Percentiles rank a stretch among this genome's conserved stretches.
Evolutionary conservation across 2,888 invertebrate genomes (phyloP).

Genomic region (Stenurella melanura): DNA sequence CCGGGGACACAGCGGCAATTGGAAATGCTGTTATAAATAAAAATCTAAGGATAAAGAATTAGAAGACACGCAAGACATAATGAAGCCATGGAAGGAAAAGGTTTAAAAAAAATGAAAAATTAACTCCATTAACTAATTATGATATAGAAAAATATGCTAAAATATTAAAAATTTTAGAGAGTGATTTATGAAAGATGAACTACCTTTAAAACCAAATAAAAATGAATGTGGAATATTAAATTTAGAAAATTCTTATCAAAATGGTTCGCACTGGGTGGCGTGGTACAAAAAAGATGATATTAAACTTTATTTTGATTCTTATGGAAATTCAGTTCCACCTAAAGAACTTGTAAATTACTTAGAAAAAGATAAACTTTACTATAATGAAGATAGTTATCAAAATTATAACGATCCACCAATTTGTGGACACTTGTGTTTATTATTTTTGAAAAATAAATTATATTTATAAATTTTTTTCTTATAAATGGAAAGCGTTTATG

Average conservation of each 20-base stretch:
- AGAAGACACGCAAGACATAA: neutral
- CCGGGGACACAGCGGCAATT: neutral
- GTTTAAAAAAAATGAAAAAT: neutral
- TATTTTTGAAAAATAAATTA: too few species aligned
- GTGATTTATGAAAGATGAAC: too few species aligned
- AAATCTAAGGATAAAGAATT: too few species aligned
- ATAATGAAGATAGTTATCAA: too few species aligned
- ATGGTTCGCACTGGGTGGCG: constrained; percentile 39
- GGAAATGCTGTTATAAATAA: neutral
- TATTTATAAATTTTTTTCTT: too few species aligned
- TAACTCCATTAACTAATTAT: neutral
- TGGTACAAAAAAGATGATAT: constrained; percentile 29
- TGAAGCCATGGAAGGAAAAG: neutral
- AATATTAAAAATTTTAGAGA: neutral
- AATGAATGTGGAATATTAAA: constrained; percentile 27
- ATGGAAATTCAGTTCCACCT: constrained; percentile 26
- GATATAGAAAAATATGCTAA: neutral
- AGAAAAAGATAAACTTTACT: constrained; percentile 38
- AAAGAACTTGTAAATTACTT: constrained; percentile 37
- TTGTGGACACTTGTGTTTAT: too few species aligned
- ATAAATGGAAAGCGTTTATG: too few species aligned
- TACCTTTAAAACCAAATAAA: constrained; percentile 20
- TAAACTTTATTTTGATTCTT: constrained; percentile 28
- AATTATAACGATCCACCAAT: too few species aligned
- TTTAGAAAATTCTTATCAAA: constrained; percentile 38